phyloP scores from a whole-genome alignment of 2,888 invertebrate species.

The Mallateleia sp. region DNA sequence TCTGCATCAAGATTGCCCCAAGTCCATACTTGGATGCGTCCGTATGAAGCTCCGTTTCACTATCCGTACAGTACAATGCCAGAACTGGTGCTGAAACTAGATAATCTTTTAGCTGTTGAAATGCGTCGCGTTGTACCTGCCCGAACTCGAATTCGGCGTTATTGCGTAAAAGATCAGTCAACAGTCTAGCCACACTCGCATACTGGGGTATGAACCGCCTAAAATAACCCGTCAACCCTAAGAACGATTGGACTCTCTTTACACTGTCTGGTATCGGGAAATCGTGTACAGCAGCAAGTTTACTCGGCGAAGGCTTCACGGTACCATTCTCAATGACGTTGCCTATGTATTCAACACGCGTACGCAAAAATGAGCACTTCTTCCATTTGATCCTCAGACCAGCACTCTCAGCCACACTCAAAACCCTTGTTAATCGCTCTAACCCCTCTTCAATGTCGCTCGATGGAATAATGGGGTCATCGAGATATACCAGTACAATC shows the following conservation, averaged over 20 bases:
- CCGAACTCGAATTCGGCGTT: no score
- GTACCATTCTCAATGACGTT: no score
- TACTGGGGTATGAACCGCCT: neutral
- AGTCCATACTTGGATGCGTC: neutral
- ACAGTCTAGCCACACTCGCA: neutral
- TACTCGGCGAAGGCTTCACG: no score
- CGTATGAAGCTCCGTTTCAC: neutral
- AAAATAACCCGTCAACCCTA: neutral
- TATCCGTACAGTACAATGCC: neutral
- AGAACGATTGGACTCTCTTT: neutral
- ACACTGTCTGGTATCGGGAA: no score
- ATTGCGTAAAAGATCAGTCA: neutral
- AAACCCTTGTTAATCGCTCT: neutral
- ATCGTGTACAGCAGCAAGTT: no score
- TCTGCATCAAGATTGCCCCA: conserved; percentile 6
- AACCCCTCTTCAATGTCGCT: no score
- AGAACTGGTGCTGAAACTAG: neutral
- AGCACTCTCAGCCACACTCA: neutral
- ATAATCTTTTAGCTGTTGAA: neutral
- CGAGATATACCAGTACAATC: no score
- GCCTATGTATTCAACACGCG: no score
- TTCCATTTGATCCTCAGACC: neutral
- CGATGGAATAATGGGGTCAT: no score
- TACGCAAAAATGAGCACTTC: neutral
- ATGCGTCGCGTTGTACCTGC: neutral